phyloP scores from a whole-genome alignment of 2,113 vertebrate species.

The Sebastes fasciatus region DNA sequence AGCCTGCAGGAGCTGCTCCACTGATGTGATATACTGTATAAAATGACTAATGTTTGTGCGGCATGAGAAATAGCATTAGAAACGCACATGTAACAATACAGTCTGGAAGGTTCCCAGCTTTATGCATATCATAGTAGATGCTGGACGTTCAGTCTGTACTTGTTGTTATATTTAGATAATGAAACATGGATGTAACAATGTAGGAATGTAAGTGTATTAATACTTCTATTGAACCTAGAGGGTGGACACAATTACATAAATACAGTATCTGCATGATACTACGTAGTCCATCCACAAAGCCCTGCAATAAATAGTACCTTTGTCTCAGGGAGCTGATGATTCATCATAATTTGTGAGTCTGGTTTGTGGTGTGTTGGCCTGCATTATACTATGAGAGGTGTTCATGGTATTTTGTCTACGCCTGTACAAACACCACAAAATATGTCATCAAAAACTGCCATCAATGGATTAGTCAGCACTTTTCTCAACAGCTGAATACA shows the following conservation, averaged over 20 bases:
- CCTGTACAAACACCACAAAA: neutral
- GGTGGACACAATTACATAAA: neutral
- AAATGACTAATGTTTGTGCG: constrained; percentile 65
- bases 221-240: constrained; percentile 5
- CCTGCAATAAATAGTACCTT: neutral
- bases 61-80: constrained; percentile 49
- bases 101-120: neutral
- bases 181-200: constrained; percentile 1
- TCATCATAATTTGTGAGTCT: constrained; percentile 10
- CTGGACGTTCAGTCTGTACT: neutral
- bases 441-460: neutral
- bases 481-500: constrained; percentile 1
- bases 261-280: neutral
- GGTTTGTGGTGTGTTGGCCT: constrained; percentile 5
- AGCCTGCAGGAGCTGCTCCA: constrained; percentile 71
- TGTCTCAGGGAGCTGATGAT: constrained; percentile 3
- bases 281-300: neutral
- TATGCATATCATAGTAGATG: neutral
- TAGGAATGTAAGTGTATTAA: neutral
- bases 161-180: neutral
- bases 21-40: constrained; percentile 61
- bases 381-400: neutral
- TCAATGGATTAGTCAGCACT: neutral
- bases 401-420: neutral
- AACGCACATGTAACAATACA: constrained; percentile 20